A percentile compares a stretch with the other conserved stretches of the same genome.
Evolutionary conservation across 2,797 vertebrate genomes (phyloP).

Genomic region (Ctenochaetus hawaiiensis): DNA sequence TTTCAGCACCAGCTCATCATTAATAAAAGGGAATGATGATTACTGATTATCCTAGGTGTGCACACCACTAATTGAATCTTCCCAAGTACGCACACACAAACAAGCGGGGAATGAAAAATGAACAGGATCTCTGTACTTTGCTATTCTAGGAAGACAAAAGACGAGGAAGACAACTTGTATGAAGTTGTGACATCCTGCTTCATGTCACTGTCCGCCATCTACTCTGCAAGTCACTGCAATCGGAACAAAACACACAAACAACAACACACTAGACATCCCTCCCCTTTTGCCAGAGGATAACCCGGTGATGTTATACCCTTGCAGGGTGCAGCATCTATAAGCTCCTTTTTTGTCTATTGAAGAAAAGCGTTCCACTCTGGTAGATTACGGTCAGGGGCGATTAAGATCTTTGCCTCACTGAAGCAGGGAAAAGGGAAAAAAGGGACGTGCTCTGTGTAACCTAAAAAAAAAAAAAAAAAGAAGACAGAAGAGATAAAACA

Average conservation of each 20-base stretch:
- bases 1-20: conserved; percentile 6
- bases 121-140: not conserved
- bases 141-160: not conserved
- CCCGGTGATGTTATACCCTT: conserved; percentile 71
- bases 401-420: conserved; percentile 84
- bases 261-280: conserved; percentile 41
- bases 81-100: conserved; percentile 3
- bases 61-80: conserved; percentile 27
- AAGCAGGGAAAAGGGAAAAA: conserved; percentile 61
- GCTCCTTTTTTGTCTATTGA: conserved; percentile 79
- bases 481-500: conserved; percentile 79
- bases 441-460: conserved; percentile 74
- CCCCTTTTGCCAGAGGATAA: conserved; percentile 68
- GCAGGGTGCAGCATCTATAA: conserved; percentile 72
- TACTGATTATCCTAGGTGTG: conserved; percentile 1
- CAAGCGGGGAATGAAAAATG: not conserved
- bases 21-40: conserved; percentile 7
- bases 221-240: conserved; percentile 21
- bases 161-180: conserved; percentile 3
- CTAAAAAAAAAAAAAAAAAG: conserved; percentile 52
- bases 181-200: conserved; percentile 39
- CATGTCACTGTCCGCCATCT: conserved; percentile 29
- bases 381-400: conserved; percentile 83
- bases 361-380: conserved; percentile 80
- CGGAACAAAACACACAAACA: conserved; percentile 43